phyloP scores from a whole-genome alignment of 2,113 vertebrate genomes.

The Charadrius vociferus region DNA sequence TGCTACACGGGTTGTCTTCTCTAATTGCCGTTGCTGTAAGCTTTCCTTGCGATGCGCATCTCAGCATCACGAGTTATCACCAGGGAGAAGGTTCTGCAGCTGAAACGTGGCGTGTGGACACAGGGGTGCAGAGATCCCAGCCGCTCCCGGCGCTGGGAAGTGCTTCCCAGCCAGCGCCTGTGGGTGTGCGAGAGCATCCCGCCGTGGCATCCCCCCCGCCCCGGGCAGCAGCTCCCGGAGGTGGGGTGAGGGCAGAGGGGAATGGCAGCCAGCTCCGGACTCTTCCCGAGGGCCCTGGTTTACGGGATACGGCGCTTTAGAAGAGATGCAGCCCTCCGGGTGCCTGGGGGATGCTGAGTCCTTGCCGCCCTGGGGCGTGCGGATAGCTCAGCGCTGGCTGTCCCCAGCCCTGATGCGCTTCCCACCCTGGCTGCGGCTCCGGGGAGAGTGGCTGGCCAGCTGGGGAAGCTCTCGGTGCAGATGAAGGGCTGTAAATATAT shows the following conservation, averaged over 20 bases:
- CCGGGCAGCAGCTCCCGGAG: neutral
- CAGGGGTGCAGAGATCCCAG: too few species aligned
- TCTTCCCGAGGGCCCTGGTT: neutral
- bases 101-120: rapidly evolving
- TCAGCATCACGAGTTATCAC: rapidly evolving
- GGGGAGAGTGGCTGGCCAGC: neutral
- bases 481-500: neutral
- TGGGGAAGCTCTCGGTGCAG: neutral
- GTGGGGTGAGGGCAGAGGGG: neutral
- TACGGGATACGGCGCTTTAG: rapidly evolving
- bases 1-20: neutral
- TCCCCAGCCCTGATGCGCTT: rapidly evolving
- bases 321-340: neutral
- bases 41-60: rapidly evolving
- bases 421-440: neutral
- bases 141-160: neutral
- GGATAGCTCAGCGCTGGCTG: rapidly evolving
- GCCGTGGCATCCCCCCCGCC: neutral
- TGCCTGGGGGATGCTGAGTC: neutral
- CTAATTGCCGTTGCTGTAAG: neutral
- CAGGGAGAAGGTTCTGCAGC: neutral
- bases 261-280: rapidly evolving
- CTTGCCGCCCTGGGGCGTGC: rapidly evolving
- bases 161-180: neutral
- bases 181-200: neutral